Percentiles rank a stretch among this genome's conserved stretches.
These are phyloP conservation scores for Oncopodura yosiiana DNA, from an alignment of 1,140 invertebrate genomes.

Conservation along the genomic window DNA sequence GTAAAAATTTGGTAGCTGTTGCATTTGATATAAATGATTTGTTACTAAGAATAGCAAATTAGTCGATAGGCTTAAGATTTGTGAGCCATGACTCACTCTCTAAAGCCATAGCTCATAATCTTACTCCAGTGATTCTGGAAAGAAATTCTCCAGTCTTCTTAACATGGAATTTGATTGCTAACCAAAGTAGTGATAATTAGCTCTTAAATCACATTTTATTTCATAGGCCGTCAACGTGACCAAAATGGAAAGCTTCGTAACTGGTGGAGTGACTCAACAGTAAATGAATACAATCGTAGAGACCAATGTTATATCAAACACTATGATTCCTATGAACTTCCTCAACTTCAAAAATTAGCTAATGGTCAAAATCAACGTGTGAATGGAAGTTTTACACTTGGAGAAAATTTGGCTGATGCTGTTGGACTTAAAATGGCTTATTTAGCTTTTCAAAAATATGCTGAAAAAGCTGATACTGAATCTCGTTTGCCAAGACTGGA, in stretches of 20 bases:
- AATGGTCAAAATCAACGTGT: conserved; percentile 37
- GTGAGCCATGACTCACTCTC: no score
- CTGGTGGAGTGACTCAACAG: conserved; percentile 54
- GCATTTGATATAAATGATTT: no score
- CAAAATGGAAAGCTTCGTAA: conserved; percentile 50
- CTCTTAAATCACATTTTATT: no score
- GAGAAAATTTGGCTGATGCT: conserved; percentile 48
- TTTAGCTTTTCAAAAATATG: conserved; percentile 33
- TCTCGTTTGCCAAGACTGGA: conserved; percentile 47
- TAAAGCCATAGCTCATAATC: no score
- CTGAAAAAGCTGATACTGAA: neutral
- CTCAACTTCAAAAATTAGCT: conserved; percentile 43
- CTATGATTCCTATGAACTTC: conserved; percentile 53
- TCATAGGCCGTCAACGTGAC: conserved; percentile 53
- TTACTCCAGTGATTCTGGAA: no score
- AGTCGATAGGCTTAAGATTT: no score
- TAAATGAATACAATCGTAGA: conserved; percentile 48
- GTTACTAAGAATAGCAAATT: no score
- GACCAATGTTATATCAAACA: conserved; percentile 59
- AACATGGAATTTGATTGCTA: no score
- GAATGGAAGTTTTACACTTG: conserved; percentile 42
- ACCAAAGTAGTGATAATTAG: no score
- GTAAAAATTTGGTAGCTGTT: no score
- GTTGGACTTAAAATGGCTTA: conserved; percentile 45
- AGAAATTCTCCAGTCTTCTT: no score